phyloP scores from a whole-genome alignment of 2,888 invertebrate genomes.

The Folsomia candida region DNA sequence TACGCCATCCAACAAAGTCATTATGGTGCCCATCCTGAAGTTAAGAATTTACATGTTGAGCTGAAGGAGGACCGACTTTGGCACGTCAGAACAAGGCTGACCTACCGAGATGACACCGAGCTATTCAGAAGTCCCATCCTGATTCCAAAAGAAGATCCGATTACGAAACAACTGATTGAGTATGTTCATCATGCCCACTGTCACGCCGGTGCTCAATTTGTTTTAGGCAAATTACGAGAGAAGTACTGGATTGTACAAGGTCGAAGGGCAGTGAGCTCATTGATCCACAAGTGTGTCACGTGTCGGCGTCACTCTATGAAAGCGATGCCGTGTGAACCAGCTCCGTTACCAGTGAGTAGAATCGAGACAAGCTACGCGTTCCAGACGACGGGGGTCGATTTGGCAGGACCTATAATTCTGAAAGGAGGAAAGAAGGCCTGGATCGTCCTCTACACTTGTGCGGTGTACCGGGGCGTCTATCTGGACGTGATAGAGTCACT shows the following conservation, averaged over 20 bases:
- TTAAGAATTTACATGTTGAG: neutral
- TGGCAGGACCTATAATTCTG: slow-evolving; percentile 53
- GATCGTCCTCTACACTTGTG: slow-evolving; percentile 54
- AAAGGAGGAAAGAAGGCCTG: slow-evolving; percentile 50
- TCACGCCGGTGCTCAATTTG: neutral
- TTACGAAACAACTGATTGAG: neutral
- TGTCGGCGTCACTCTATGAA: neutral
- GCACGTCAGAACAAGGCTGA: neutral
- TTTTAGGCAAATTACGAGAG: no score
- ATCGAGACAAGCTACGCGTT: slow-evolving; percentile 49
- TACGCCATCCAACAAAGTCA: neutral
- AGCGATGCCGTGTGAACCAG: neutral
- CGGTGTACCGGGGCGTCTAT: slow-evolving; percentile 53
- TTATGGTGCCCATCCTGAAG: neutral
- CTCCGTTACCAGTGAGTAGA: slow-evolving; percentile 50
- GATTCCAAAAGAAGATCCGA: neutral
- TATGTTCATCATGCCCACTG: neutral
- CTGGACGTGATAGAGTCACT: slow-evolving; percentile 52
- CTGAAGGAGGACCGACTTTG: neutral
- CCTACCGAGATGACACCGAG: neutral
- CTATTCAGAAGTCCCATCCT: neutral
- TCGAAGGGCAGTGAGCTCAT: neutral
- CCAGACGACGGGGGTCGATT: slow-evolving; percentile 52
- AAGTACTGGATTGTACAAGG: no score
- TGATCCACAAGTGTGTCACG: neutral